These are phyloP conservation scores for Athalia rosae DNA, from an alignment of 2,888 invertebrate species.

Conservation along the genomic window DNA sequence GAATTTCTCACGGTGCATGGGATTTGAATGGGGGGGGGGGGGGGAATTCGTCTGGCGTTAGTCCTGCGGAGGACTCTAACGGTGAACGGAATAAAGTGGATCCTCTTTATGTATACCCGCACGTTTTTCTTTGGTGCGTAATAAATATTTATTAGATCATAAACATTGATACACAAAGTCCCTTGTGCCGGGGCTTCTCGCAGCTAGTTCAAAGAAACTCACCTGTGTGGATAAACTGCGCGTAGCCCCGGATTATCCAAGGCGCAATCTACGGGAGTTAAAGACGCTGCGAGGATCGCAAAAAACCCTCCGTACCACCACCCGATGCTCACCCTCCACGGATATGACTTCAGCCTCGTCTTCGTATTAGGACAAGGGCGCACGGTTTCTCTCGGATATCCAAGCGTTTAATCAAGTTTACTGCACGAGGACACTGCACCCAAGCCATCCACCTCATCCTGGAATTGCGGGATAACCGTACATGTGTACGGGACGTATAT, in stretches of 20 bases:
- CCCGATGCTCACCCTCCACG: neutral
- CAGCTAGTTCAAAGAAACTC: no score
- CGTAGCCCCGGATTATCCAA: conserved; percentile 24
- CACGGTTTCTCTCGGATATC: conserved; percentile 14
- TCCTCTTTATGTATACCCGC: no score
- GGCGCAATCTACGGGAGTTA: conserved; percentile 9
- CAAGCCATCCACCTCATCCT: conserved; percentile 22
- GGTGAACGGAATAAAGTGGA: no score
- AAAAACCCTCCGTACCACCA: neutral
- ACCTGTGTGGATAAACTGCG: neutral
- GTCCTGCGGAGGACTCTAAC: no score
- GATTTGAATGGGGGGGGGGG: neutral
- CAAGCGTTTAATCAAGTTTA: conserved; percentile 47
- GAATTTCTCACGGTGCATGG: neutral
- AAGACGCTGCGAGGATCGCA: conserved; percentile 13
- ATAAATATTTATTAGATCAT: conserved; percentile 19
- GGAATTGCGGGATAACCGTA: conserved; percentile 21
- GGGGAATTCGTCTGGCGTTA: no score
- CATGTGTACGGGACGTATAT: no score
- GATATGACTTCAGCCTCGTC: conserved; percentile 23
- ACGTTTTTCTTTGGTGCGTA: neutral
- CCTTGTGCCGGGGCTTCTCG: neutral
- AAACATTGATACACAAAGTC: neutral
- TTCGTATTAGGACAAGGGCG: neutral
- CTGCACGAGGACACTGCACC: conserved; percentile 37